A percentile compares a stretch with the other conserved stretches of the same genome.
phyloP scores from a whole-genome alignment of 2,113 vertebrate species.

The Zosterops lateralis region DNA sequence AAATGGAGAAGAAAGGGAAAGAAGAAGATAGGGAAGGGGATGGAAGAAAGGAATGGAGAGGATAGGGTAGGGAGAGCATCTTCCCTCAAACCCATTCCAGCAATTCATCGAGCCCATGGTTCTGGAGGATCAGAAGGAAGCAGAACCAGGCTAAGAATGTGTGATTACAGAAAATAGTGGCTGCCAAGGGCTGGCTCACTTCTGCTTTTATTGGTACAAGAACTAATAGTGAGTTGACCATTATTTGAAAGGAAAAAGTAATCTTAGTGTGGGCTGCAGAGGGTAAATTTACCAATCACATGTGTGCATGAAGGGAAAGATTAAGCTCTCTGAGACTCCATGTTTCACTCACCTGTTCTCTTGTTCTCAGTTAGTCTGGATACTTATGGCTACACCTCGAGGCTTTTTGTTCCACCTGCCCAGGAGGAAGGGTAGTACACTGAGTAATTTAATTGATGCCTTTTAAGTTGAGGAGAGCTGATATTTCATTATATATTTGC shows the following conservation, averaged over 20 bases:
- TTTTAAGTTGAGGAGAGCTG: background rate
- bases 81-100: background rate
- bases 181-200: background rate
- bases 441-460: background rate
- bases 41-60: background rate
- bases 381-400: background rate
- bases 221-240: accelerated
- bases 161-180: background rate
- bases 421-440: background rate
- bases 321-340: background rate
- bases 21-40: background rate
- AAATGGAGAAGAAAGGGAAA: background rate
- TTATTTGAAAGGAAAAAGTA: background rate
- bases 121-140: background rate
- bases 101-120: background rate
- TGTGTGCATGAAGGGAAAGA: background rate
- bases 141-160: background rate
- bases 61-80: background rate
- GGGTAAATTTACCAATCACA: background rate
- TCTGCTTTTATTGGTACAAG: background rate
- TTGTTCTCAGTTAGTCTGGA: background rate
- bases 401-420: background rate
- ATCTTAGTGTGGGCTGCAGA: background rate
- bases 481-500: background rate
- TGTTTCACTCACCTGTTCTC: background rate